Conservation (phyloP, 2,113 vertebrate genomes). For the Ursus arctos region DNA sequence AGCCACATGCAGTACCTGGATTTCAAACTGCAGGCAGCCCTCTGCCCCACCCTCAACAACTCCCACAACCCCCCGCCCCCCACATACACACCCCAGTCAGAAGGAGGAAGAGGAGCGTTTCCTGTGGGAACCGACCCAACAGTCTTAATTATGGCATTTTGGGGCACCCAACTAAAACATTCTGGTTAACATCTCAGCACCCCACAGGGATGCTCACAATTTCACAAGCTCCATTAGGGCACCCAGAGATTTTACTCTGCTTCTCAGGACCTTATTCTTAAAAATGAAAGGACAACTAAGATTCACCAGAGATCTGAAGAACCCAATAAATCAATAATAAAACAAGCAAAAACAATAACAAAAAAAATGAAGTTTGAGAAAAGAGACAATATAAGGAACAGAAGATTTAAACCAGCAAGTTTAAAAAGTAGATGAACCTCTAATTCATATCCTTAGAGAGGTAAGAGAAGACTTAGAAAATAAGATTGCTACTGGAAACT, state of each 20-base stretch:
- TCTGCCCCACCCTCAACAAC: not conserved
- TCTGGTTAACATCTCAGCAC: not conserved
- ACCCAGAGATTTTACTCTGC: not conserved
- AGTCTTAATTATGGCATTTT: not conserved
- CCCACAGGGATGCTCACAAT: not conserved
- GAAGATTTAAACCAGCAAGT: not conserved
- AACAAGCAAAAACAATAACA: not conserved
- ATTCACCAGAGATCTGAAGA: not conserved
- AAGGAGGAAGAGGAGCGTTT: not conserved
- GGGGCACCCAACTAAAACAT: not conserved
- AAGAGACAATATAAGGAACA: not conserved
- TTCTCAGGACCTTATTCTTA: not conserved
- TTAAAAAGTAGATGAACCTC: not conserved
- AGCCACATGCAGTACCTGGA: not conserved
- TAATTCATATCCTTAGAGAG: not conserved
- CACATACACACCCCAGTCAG: not conserved
- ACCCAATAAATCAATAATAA: not conserved
- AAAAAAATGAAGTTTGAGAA: not conserved
- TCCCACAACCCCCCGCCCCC: not conserved
- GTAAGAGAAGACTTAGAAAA: not conserved
- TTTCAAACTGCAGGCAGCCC: not conserved
- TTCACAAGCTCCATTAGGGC: not conserved
- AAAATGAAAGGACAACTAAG: not conserved
- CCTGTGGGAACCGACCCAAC: not conserved
- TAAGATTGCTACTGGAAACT: not conserved